phyloP scores from a whole-genome alignment of 1,140 invertebrate species.

The Lucilia sericata region DNA sequence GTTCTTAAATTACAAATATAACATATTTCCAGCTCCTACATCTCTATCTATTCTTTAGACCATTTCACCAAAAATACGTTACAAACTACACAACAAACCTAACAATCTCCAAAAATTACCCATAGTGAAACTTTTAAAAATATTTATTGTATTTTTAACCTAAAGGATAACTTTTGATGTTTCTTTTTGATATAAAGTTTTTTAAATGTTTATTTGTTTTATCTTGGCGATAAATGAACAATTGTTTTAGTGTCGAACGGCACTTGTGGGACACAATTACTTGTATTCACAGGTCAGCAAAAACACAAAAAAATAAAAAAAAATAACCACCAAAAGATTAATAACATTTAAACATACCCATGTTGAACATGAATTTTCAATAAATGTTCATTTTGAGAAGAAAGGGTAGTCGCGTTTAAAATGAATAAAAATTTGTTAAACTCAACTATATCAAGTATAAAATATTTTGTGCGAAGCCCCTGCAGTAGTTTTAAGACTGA shows the following conservation, averaged over 20 bases:
- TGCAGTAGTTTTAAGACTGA: too few species aligned
- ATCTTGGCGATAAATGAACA: slow-evolving; percentile 38
- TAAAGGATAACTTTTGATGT: too few species aligned
- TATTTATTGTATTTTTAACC: too few species aligned
- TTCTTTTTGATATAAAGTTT: not conserved
- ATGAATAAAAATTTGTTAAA: too few species aligned
- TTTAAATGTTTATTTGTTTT: slow-evolving; percentile 30
- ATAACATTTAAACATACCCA: not conserved
- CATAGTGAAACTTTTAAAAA: too few species aligned
- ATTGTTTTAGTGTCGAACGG: slow-evolving; percentile 37
- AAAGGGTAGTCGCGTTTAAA: not conserved
- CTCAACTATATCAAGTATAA: not conserved
- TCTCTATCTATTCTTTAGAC: too few species aligned
- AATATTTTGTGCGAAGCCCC: not conserved
- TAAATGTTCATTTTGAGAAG: not conserved
- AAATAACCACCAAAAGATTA: not conserved
- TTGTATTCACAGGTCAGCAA: slow-evolving; percentile 4
- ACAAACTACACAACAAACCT: too few species aligned
- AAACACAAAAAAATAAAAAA: not conserved
- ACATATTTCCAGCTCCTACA: too few species aligned
- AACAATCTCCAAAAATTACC: too few species aligned
- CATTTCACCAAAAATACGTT: too few species aligned
- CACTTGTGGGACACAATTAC: slow-evolving; percentile 36
- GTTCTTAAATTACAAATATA: too few species aligned
- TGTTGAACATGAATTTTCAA: not conserved